Evolutionary conservation across 2,888 invertebrate genomes (phyloP), one percentile per base, ranked within the genome.

Genomic region (Hermaeophaga mercurialis): DNA sequence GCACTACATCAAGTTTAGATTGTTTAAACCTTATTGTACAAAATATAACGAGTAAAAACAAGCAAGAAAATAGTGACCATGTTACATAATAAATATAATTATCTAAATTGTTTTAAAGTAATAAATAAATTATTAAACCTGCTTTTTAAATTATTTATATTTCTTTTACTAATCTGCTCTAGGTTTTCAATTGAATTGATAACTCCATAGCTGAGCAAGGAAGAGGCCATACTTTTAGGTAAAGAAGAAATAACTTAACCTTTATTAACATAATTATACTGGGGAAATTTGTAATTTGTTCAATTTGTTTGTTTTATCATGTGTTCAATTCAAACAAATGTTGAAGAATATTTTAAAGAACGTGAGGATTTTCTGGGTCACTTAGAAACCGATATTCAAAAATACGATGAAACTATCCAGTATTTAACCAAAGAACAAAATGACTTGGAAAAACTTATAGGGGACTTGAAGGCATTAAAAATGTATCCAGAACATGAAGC

Each of bases 21-120:
- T 86, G 87, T 65, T 79, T 88, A 17, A 87, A 85, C 66, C 78
- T 87, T 53, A 88, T 88, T 64, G 88, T 88, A 18, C 87, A 88
- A 75, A 87, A 85, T 74, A 86, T 88, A 61, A 82, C 80, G 28
- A 74, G 71, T 55, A 74, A 73, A 59, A 57, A 54, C 24, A 72
- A 70, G 54, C 50, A 59, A 28, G 68, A 67, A 44, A 61, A 54
- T 26, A 53, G 44, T 28, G 61, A 64, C 31, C 57, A 46, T 34
- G 58, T 58, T 7, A 64, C 64, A 31, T 64, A 50, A 58, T 46
- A n/a, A n/a, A n/a, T n/a, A n/a, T n/a, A n/a, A n/a, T n/a, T n/a
- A n/a, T n/a, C n/a, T n/a, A n/a, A n/a, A n/a, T n/a, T n/a, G n/a
- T n/a, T n/a, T n/a, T n/a, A n/a, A n/a, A n/a, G n/a, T n/a, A n/a